Base-by-base conservation (phyloP, 2,113 vertebrate species). In the Hylia prasina region DNA sequence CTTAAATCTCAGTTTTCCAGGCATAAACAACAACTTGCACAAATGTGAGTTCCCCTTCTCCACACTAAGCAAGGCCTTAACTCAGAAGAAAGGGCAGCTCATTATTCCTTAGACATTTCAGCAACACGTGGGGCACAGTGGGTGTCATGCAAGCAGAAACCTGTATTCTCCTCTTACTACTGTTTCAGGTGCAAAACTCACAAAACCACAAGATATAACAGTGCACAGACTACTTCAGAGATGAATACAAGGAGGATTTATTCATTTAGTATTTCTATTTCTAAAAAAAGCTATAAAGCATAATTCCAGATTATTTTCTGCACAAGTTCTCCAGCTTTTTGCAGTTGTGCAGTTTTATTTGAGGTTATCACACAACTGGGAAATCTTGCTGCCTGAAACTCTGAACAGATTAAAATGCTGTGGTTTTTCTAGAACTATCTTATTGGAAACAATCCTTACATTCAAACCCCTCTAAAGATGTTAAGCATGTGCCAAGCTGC, bases 31-130 rank as follows among this genome's bases (percentile, higher is more conserved):
- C 12, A 78, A 42, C 27, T 57, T 61, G 31, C 6, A 65, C 4
- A 15, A 58, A 42, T 0, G 0, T 0, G 0, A 68, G 31, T 10
- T 66, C n/a, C 30, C 33, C 60, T 71, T 31, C 37, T 69, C 15
- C 14, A 57, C 20, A 22, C 17, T 51, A 73, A 69, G 22, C 11
- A 76, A 25, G 30, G 47, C 11, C 47, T 71, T 12, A 22, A 45
- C 39, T 24, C 23, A 50, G 44, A 39, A 48, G 23, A 83, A 88
- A 80, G 21, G 15, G 53, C 13, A 88, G 23, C 40, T 85, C 22
- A 22, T 71, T 71, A 44, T 20, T 50, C 24, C 63, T 33, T 16
- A 37, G 28, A 25, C 53, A 33, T 64, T 40, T 64, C 10, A 64
- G 70, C 22, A 86, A 69, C 63, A 47, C 2, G 0, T 15, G 16